A percentile compares a stretch with the other conserved stretches of the same genome.
Conservation (phyloP, 2,113 vertebrate genomes). For the Protomyctophum bolini region DNA sequence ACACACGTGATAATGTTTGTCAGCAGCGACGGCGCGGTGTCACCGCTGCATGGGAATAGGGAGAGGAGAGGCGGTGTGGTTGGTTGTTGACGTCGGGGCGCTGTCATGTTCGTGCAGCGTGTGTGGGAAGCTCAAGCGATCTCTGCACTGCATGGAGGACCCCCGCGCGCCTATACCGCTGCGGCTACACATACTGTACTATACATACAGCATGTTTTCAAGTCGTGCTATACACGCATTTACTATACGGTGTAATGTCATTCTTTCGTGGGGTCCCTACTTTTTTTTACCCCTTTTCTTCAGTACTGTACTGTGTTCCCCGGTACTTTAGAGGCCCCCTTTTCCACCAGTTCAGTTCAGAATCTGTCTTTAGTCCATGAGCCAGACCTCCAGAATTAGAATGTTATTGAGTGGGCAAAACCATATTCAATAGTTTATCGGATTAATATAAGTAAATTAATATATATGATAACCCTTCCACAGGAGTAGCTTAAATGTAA, state of each 20-base stretch:
- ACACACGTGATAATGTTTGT: slow-evolving; percentile 75
- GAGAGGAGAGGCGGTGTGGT: slow-evolving; percentile 45
- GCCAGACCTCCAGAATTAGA: too few relatives aligned
- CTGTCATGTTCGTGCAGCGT: slow-evolving; percentile 54
- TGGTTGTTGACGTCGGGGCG: slow-evolving; percentile 69
- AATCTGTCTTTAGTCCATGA: too few relatives aligned
- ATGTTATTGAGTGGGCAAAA: slow-evolving; percentile 50
- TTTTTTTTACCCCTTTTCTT: too few relatives aligned
- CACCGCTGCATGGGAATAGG: slow-evolving; percentile 25
- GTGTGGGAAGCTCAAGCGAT: not conserved
- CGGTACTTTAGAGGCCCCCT: too few relatives aligned
- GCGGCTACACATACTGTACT: too few relatives aligned
- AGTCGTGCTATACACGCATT: too few relatives aligned
- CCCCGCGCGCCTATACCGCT: not conserved
- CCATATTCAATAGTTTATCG: slow-evolving; percentile 43
- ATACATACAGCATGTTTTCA: not conserved
- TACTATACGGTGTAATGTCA: too few relatives aligned
- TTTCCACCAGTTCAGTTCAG: too few relatives aligned
- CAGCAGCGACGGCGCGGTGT: slow-evolving; percentile 63
- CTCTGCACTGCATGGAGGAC: slow-evolving; percentile 38
- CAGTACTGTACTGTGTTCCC: too few relatives aligned
- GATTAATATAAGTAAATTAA: too few relatives aligned
- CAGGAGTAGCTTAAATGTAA: not conserved
- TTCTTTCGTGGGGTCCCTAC: too few relatives aligned
- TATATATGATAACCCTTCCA: slow-evolving; percentile 20